Conservation (phyloP, 1,140 invertebrate species). For the Hirudo medicinalis region DNA sequence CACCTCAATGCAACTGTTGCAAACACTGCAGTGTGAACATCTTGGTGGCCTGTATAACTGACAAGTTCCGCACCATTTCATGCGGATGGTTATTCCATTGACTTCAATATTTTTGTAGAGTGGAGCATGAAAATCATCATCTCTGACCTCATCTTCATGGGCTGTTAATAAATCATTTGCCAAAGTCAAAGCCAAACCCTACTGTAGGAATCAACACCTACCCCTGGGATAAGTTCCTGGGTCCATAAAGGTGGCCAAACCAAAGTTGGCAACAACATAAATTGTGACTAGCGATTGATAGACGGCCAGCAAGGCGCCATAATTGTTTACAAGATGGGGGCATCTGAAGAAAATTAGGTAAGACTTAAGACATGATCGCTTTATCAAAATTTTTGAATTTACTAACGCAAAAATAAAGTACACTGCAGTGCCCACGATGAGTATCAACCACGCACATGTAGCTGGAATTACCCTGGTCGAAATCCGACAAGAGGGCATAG, state of each 20-base stretch:
- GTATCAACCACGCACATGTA: slow-evolving; percentile 82
- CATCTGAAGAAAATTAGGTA: slow-evolving; percentile 2
- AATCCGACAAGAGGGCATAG: slow-evolving; percentile 20
- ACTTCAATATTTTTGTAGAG: slow-evolving; percentile 96
- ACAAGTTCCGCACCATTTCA: slow-evolving; percentile 99
- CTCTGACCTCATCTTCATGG: slow-evolving; percentile 83
- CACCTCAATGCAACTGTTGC: slow-evolving; percentile 96
- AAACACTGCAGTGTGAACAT: slow-evolving; percentile 97
- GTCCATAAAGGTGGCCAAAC: slow-evolving; percentile 96
- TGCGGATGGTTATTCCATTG: slow-evolving; percentile 90
- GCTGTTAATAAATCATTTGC: slow-evolving; percentile 47
- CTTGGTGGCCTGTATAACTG: slow-evolving; percentile 96
- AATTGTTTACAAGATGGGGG: slow-evolving; percentile 28
- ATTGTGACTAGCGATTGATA: slow-evolving; percentile 85
- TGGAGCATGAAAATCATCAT: slow-evolving; percentile 92
- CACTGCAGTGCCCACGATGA: slow-evolving; percentile 71
- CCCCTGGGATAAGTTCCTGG: slow-evolving; percentile 96
- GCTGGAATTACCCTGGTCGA: slow-evolving; percentile 50
- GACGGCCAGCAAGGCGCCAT: slow-evolving; percentile 66
- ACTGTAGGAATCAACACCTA: slow-evolving; percentile 40
- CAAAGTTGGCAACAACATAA: slow-evolving; percentile 95
- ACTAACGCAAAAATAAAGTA: slow-evolving; percentile 97
- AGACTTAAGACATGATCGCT: neutral
- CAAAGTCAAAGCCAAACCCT: slow-evolving; percentile 1
- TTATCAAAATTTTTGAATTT: neutral